Percentiles rank a stretch among this genome's conserved stretches.
These are phyloP conservation scores for Goniozus legneri DNA, from an alignment of 1,140 invertebrate genomes.

Conservation along the genomic window DNA sequence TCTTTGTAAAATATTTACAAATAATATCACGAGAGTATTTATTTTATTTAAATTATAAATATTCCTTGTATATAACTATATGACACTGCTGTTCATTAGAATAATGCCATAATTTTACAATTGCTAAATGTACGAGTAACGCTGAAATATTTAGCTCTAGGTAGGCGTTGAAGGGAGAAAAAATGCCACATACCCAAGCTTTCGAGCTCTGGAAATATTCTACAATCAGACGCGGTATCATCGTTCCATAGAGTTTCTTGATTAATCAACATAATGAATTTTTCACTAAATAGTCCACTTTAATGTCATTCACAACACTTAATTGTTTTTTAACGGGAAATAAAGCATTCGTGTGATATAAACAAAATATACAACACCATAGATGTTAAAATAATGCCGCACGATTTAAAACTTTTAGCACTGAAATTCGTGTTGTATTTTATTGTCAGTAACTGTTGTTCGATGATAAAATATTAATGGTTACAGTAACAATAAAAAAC, in stretches of 20 bases:
- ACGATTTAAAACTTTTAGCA: too few species aligned
- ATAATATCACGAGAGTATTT: background rate
- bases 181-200: slow-evolving; percentile 22
- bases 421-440: too few species aligned
- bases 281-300: background rate
- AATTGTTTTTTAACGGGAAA: too few species aligned
- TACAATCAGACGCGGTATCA: slow-evolving; percentile 18
- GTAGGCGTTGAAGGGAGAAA: background rate
- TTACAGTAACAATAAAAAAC: too few species aligned
- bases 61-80: background rate
- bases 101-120: too few species aligned
- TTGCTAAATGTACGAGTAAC: background rate
- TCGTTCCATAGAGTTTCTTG: slow-evolving; percentile 25
- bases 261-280: slow-evolving; percentile 26
- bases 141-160: background rate
- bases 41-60: background rate
- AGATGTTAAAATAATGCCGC: too few species aligned
- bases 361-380: too few species aligned
- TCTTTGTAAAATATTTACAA: background rate
- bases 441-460: too few species aligned
- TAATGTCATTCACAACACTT: too few species aligned
- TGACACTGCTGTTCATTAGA: too few species aligned
- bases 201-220: slow-evolving; percentile 36
- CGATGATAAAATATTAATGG: too few species aligned
- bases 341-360: too few species aligned